Percentiles rank a stretch among this genome's conserved stretches.
These are phyloP conservation scores for Copsychus sechellarum DNA, from an alignment of 2,113 vertebrate genomes.

Conservation along the genomic window DNA sequence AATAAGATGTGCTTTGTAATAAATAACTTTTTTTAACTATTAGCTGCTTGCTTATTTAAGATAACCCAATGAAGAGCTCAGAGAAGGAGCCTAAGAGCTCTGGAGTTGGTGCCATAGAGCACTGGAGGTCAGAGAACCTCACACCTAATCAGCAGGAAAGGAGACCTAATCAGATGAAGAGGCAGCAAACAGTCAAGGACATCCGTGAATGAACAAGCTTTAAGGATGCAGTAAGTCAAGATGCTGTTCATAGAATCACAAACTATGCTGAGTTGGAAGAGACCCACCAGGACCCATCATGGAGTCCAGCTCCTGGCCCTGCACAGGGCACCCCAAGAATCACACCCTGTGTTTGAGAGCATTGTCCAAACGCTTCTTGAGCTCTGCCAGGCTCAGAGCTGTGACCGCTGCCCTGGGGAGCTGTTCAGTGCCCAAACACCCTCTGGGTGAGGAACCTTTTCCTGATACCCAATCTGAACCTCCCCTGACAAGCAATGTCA, in stretches of 20 bases:
- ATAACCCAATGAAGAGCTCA: too few species aligned
- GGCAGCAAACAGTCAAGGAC: too few species aligned
- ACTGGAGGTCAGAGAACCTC: too few species aligned
- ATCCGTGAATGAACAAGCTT: not conserved
- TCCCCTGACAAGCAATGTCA: accelerated
- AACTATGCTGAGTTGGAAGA: not conserved
- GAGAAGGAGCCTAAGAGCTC: too few species aligned
- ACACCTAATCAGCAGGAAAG: not conserved
- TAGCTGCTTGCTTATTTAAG: too few species aligned
- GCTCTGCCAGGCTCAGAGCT: not conserved
- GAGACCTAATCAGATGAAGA: too few species aligned
- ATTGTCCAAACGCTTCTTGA: not conserved
- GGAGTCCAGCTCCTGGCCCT: too few species aligned
- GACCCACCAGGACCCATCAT: not conserved
- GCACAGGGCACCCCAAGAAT: not conserved
- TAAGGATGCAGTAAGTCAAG: not conserved
- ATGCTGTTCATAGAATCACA: not conserved
- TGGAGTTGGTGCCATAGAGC: too few species aligned
- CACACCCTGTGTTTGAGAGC: accelerated
- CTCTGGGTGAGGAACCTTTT: not conserved
- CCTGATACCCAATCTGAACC: accelerated
- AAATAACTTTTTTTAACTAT: too few species aligned
- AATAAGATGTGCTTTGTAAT: too few species aligned
- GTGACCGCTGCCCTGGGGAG: not conserved
- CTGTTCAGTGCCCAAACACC: accelerated